phyloP scores from a whole-genome alignment of 2,797 vertebrate species.

The Dipus sagitta region DNA sequence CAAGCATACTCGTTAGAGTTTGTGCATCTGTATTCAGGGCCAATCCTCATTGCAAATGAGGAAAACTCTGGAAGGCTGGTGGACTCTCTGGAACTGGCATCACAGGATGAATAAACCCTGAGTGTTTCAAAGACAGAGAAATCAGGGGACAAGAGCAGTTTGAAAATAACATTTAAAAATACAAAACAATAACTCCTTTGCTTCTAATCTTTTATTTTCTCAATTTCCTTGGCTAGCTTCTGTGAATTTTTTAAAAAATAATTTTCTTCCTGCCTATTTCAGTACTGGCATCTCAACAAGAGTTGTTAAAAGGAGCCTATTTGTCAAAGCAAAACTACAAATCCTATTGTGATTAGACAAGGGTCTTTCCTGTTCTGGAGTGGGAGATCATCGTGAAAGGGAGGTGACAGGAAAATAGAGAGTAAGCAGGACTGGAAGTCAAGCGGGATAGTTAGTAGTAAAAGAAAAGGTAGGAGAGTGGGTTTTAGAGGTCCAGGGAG shows the following conservation, averaged over 20 bases:
- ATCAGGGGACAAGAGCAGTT: not conserved
- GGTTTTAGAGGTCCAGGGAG: not conserved
- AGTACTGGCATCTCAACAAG: not conserved
- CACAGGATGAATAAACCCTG: not conserved
- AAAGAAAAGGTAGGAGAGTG: not conserved
- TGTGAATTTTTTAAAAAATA: constrained; percentile 66
- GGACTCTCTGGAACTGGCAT: constrained; percentile 1
- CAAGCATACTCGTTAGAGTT: not conserved
- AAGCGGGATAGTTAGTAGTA: not conserved
- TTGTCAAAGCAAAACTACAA: constrained; percentile 50
- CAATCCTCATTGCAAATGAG: not conserved
- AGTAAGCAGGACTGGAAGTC: not conserved
- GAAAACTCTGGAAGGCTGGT: constrained; percentile 37
- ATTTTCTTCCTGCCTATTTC: constrained; percentile 5
- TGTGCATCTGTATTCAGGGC: not conserved
- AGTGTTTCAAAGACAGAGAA: constrained; percentile 7
- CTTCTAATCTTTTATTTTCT: constrained; percentile 7
- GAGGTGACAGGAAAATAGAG: not conserved
- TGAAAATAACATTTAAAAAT: not conserved
- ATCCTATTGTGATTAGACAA: constrained; percentile 2
- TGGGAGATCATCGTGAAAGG: not conserved
- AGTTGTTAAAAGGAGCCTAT: constrained; percentile 31
- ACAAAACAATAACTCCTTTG: constrained; percentile 15
- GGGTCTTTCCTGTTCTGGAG: not conserved
- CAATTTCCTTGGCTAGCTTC: constrained; percentile 42